A percentile compares a stretch with the other conserved stretches of the same genome.
phyloP scores from a whole-genome alignment of 2,888 invertebrate genomes.

The Diarsia rubi region DNA sequence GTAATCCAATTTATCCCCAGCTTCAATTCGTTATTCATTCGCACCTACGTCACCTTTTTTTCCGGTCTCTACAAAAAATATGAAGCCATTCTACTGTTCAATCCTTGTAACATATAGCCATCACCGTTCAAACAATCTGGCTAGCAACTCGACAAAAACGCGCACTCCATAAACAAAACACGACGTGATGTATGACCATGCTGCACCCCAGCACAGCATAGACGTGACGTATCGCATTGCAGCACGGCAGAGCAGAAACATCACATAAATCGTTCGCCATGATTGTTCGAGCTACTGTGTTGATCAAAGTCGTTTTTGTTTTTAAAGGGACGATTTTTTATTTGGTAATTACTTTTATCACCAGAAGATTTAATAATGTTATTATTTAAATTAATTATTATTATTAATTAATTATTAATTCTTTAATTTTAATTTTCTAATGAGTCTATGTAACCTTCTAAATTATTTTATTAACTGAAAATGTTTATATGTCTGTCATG shows the following conservation, averaged over 20 bases:
- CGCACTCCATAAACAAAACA: conserved; percentile 48
- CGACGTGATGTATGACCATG: conserved; percentile 45
- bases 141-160: conserved; percentile 40
- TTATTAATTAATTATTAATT: no score
- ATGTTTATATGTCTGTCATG: no score
- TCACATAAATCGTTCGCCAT: conserved; percentile 42
- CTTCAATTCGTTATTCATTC: background rate
- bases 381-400: no score
- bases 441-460: no score
- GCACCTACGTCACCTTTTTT: background rate
- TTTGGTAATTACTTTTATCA: background rate
- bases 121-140: background rate
- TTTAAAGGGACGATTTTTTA: conserved; percentile 21
- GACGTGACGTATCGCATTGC: conserved; percentile 48
- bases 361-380: background rate
- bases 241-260: conserved; percentile 17
- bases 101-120: conserved; percentile 24
- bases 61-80: conserved; percentile 15
- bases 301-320: conserved; percentile 45
- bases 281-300: conserved; percentile 24
- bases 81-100: conserved; percentile 1
- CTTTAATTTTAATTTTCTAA: no score
- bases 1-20: background rate
- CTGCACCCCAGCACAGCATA: conserved; percentile 9
- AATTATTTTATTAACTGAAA: no score